These are phyloP conservation scores for Conopomorpha cramerella DNA, from an alignment of 1,140 invertebrate species.

Conservation along the genomic window DNA sequence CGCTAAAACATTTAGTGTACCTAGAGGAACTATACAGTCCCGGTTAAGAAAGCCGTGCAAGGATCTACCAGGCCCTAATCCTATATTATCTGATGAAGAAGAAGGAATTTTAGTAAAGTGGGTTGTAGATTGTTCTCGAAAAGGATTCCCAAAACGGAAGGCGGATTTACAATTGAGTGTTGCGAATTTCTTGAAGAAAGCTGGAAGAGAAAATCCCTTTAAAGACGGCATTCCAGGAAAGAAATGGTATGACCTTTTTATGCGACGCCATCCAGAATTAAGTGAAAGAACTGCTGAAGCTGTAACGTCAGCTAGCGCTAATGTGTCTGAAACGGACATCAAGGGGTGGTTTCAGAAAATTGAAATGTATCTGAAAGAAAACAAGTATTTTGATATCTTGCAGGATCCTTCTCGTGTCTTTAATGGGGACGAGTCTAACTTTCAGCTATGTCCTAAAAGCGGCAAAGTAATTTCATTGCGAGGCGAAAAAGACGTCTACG, in stretches of 20 bases:
- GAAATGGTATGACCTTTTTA: constrained; percentile 29
- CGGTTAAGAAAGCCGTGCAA: no score
- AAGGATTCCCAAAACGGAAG: constrained; percentile 14
- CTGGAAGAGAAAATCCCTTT: constrained; percentile 13
- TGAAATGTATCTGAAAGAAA: constrained; percentile 15
- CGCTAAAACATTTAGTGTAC: background rate
- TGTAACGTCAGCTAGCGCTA: constrained; percentile 14
- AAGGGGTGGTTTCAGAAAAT: constrained; percentile 29
- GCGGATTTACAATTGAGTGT: constrained; percentile 11
- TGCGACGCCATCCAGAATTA: constrained; percentile 18
- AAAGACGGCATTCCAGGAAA: constrained; percentile 21
- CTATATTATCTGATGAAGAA: constrained; percentile 8
- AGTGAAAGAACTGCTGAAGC: constrained; percentile 10
- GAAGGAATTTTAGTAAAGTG: constrained; percentile 9
- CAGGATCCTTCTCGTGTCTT: constrained; percentile 13
- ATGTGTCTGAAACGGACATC: constrained; percentile 20
- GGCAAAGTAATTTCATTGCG: constrained; percentile 19
- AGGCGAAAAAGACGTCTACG: constrained; percentile 27
- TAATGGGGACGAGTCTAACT: constrained; percentile 37
- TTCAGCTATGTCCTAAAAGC: constrained; percentile 24
- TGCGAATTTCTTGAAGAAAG: constrained; percentile 6
- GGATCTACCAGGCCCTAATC: no score
- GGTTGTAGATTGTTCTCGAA: constrained; percentile 6
- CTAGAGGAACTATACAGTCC: background rate
- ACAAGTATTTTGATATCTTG: constrained; percentile 5